Conservation (phyloP, 2,113 vertebrate species). For the Crotalus viridis region DNA sequence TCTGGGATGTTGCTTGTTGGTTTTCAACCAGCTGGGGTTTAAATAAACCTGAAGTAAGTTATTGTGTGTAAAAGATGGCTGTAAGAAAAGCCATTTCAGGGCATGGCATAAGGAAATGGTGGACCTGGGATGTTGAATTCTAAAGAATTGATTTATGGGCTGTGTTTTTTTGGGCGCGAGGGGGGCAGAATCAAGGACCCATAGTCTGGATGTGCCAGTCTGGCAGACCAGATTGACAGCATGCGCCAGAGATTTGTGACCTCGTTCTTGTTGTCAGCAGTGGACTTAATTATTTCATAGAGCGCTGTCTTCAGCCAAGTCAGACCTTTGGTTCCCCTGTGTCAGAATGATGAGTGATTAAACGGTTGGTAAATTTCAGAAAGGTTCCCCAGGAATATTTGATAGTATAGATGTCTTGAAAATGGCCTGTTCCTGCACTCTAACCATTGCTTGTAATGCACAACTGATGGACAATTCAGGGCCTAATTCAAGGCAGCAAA, state of each 20-base stretch:
- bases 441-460: not conserved
- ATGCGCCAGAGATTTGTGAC: not conserved
- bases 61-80: not conserved
- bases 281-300: not conserved
- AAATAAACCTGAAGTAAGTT: not conserved
- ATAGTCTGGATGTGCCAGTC: not conserved
- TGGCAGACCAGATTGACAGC: not conserved
- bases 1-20: not conserved
- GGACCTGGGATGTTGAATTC: not conserved
- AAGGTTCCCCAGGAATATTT: not conserved
- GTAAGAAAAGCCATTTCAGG: not conserved
- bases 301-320: not conserved
- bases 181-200: not conserved
- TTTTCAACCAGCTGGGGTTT: not conserved
- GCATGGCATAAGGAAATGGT: not conserved
- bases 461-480: not conserved
- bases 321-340: not conserved
- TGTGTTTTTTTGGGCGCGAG: rapidly evolving
- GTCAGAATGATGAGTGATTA: not conserved
- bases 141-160: not conserved
- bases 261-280: not conserved
- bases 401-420: not conserved
- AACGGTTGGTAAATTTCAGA: not conserved
- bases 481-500: not conserved
- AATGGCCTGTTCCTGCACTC: not conserved